Evolutionary conservation across 2,797 vertebrate species (phyloP), one percentile per base, ranked within the genome.

Genomic region (Cyclopterus lumpus): DNA sequence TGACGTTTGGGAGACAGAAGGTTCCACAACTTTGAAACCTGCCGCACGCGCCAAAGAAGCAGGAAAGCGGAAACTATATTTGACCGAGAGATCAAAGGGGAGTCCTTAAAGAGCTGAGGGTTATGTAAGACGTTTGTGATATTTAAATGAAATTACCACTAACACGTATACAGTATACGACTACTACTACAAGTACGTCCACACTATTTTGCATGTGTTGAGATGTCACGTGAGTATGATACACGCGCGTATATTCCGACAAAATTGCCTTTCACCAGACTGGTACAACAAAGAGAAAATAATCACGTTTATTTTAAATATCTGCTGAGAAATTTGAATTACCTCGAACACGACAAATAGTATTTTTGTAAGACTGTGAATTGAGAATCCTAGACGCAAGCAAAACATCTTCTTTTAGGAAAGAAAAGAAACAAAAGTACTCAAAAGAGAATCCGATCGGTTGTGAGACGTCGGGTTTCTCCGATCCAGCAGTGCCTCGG

Each of bases 221-320:
- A 84, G 84, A 89, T 90, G 81, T 92, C 80, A 74, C 80, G 86
- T 86, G 71, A 84, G 66, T 81, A 82, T 57, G 63, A 79, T 60
- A 34, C 49, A 40, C 3, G 38, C n/a, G 51, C 86, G 38, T 90
- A 86, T 93, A 89, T 92, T 79, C 77, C 85, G 85, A 87, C 71
- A 86, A 59, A 87, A 87, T 93, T 94, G 94, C 96, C 96, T 99
- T 97, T 97, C 97, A 97, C 97, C 97, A 96, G 11, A 94, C 95
- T 95, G 96, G 91, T 95, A 92, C 93, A 86, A 88, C 83, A 91
- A 86, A 93, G 77, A 92, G 59, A 78, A 83, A 88, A 86, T 26
- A 51, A 74, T 49, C 49, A 20, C 65, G 32, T 90, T 89, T 94
- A 93, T 94, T 95, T 94, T 92, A 84, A 84, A 79, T 91, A 89